phyloP scores from a whole-genome alignment of 1,140 invertebrate species.

The Hormaphis cornu region DNA sequence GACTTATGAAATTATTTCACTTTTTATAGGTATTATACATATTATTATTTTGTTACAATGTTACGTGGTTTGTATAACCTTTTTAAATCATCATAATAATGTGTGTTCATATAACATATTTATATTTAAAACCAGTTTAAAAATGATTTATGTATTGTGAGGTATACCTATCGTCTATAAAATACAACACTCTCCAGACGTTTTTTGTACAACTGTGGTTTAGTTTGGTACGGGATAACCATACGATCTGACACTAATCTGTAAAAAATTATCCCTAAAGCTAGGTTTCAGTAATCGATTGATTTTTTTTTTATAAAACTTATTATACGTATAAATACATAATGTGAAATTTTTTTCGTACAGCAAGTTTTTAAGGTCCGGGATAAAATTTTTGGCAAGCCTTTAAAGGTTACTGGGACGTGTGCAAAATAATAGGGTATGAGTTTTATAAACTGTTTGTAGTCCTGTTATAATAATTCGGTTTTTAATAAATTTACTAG shows the following conservation, averaged over 20 bases:
- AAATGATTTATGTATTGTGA: not conserved
- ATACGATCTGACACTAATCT: not conserved
- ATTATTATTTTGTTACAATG: not conserved
- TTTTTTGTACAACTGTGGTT: not conserved
- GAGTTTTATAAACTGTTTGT: no score
- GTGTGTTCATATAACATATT: not conserved
- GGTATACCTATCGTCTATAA: not conserved
- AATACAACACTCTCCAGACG: not conserved
- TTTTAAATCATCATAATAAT: not conserved
- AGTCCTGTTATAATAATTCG: no score
- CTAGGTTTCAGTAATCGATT: not conserved
- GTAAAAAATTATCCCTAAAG: not conserved
- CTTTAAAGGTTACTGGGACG: no score
- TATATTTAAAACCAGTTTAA: not conserved
- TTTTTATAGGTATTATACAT: not conserved
- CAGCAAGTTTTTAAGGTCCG: no score
- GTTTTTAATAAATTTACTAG: no score
- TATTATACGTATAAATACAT: no score
- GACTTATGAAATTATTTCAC: not conserved
- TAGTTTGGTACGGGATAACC: no score
- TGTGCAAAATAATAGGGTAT: no score
- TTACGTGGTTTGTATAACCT: slow-evolving; percentile 1
- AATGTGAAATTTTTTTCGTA: no score
- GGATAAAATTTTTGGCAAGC: no score
- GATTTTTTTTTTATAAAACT: no score